phyloP scores from a whole-genome alignment of 2,888 invertebrate genomes.

The Hypena proboscidalis region DNA sequence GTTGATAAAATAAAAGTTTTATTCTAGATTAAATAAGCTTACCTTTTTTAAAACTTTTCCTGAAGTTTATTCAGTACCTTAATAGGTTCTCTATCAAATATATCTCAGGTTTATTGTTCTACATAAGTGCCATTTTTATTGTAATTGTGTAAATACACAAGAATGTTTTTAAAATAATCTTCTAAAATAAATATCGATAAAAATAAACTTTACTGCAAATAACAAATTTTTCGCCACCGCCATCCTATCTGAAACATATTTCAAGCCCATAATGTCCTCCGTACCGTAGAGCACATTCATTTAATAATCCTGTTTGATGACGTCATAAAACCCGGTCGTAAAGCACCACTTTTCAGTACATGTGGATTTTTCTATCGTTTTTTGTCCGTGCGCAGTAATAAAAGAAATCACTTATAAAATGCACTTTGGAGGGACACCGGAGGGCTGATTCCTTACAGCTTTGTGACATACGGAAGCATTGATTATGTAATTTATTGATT shows the following conservation, averaged over 20 bases:
- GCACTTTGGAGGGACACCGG: conserved; percentile 59
- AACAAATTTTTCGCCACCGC: conserved; percentile 12
- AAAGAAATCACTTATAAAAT: conserved; percentile 83
- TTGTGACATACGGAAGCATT: conserved; percentile 51
- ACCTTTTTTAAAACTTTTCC: no score
- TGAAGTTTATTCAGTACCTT: no score
- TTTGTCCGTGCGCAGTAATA: conserved; percentile 78
- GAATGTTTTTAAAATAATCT: no score
- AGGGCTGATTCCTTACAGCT: conserved; percentile 56
- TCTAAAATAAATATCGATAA: no score
- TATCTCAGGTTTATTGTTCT: no score
- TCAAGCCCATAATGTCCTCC: conserved; percentile 15
- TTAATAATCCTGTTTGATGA: conserved; percentile 73
- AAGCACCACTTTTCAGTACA: conserved; percentile 74
- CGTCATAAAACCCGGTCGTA: conserved; percentile 71
- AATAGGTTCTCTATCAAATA: no score
- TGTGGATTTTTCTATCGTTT: conserved; percentile 63
- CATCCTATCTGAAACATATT: neutral
- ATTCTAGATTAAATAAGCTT: no score
- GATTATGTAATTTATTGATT: no score
- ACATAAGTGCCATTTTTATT: no score
- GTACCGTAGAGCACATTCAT: conserved; percentile 60
- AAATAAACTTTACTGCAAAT: no score
- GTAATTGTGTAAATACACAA: no score
- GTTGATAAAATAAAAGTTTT: neutral